phyloP scores from a whole-genome alignment of 2,113 vertebrate species.

The Neolamprologus variostigma region DNA sequence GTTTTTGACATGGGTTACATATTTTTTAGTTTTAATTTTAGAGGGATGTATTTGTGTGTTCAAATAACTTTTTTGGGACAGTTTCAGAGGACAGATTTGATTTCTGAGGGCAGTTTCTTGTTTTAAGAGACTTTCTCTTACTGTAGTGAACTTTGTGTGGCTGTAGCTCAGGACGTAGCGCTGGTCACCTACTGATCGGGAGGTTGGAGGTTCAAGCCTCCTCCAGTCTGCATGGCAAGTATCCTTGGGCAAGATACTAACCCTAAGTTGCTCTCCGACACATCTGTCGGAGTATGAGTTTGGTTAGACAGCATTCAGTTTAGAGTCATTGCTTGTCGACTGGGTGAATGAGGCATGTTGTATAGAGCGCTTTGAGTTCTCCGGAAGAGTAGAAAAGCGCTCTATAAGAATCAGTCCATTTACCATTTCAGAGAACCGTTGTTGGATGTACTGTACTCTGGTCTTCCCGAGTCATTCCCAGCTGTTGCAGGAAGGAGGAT shows the following conservation, averaged over 20 bases:
- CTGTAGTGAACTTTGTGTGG: accelerated
- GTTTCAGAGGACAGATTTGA: neutral
- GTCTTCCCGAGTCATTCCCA: neutral
- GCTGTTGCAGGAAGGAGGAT: neutral
- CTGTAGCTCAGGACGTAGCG: accelerated
- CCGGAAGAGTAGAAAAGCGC: accelerated
- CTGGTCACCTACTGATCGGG: accelerated
- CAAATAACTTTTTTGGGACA: neutral
- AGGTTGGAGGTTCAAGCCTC: accelerated
- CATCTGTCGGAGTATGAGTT: accelerated
- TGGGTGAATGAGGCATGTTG: too few species aligned
- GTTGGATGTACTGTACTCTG: neutral
- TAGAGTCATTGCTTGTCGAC: too few species aligned
- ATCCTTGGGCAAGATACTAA: neutral
- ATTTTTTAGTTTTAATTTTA: neutral
- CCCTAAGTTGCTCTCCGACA: accelerated
- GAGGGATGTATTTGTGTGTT: accelerated
- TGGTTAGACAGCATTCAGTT: neutral
- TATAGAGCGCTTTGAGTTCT: accelerated
- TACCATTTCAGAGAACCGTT: neutral
- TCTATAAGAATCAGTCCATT: neutral
- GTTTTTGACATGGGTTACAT: neutral
- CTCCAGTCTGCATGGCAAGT: neutral
- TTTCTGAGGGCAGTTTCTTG: neutral
- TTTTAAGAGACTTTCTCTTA: neutral